A percentile compares a stretch with the other conserved stretches of the same genome.
These are phyloP conservation scores for Panurus biarmicus DNA, from an alignment of 2,113 vertebrate genomes.

Conservation along the genomic window DNA sequence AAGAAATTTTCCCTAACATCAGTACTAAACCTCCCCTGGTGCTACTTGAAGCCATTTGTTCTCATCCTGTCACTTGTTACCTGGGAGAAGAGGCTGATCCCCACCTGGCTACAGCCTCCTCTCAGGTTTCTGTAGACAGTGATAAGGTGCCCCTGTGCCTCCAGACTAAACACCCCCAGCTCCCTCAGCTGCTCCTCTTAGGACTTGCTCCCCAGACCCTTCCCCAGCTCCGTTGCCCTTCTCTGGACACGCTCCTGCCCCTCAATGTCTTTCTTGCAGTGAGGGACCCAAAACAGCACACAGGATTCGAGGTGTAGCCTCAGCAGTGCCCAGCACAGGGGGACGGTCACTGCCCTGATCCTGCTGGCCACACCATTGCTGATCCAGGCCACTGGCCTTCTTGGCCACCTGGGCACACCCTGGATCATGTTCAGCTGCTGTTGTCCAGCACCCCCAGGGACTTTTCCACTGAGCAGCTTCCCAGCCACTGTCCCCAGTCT, in stretches of 20 bases:
- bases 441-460: not conserved
- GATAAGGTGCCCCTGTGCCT: not conserved
- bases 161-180: not conserved
- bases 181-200: not conserved
- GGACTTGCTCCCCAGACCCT: not conserved
- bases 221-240: fast-evolving
- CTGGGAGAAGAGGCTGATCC: not conserved
- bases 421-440: not conserved
- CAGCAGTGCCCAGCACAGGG: fast-evolving
- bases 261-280: fast-evolving
- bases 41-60: not conserved
- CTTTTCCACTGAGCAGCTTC: not conserved
- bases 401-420: not conserved
- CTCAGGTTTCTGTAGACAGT: not conserved
- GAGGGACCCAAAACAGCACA: fast-evolving
- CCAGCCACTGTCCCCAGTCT: not conserved
- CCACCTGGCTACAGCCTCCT: not conserved
- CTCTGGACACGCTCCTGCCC: not conserved
- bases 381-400: fast-evolving
- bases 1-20: not conserved
- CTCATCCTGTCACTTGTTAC: not conserved
- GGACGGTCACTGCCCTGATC: fast-evolving
- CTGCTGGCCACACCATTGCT: not conserved
- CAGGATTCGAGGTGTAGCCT: not conserved
- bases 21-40: not conserved